Base-by-base conservation (phyloP, 2,113 vertebrate species). In the Tor tambroides region DNA sequence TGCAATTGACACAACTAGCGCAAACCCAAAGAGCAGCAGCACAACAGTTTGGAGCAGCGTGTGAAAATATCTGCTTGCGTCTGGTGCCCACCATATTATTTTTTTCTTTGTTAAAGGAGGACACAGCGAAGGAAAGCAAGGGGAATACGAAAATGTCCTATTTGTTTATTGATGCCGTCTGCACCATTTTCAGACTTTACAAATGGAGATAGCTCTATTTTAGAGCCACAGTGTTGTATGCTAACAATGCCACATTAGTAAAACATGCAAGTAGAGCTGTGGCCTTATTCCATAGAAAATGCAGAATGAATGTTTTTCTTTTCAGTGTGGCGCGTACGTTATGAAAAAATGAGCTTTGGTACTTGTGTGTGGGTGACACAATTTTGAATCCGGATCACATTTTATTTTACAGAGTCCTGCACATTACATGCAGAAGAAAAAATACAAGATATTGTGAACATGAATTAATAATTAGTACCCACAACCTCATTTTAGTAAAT, bases 1-100 rank as follows among this genome's bases (percentile, higher is more conserved):
- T 59, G 72, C 63, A 56, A 87, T 91, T 89, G 89, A 91, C 88
- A 90, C 89, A 88, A 86, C 88, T 89, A 88, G 79, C 54, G 61
- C 89, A 89, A 86, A 85, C 30, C 56, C 46, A 23, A 59, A 81
- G 87, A 88, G 80, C 76, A 30, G 43, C 46, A 38, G 32, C 80
- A 65, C 80, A 71, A 71, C 75, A 78, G n/a, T 87, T 86, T 87
- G 49, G 75, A 83, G 80, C 43, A 41, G 32, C 2, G 59, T 26
- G 32, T 41, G 79, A 49, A 77, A 49, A 80, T 19, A 21, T 32
- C 7, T 82, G 43, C 61, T 89, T 28, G n/a, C 4, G 38, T 65
- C 59, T 81, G 56, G 79, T 59, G 8, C 30, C 69, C 75, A 23
- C n/a, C 19, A 49, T 51, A 77, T 43, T 54, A 5, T n/a, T 46